phyloP scores from a whole-genome alignment of 2,113 vertebrate species.

The Apus apus region DNA sequence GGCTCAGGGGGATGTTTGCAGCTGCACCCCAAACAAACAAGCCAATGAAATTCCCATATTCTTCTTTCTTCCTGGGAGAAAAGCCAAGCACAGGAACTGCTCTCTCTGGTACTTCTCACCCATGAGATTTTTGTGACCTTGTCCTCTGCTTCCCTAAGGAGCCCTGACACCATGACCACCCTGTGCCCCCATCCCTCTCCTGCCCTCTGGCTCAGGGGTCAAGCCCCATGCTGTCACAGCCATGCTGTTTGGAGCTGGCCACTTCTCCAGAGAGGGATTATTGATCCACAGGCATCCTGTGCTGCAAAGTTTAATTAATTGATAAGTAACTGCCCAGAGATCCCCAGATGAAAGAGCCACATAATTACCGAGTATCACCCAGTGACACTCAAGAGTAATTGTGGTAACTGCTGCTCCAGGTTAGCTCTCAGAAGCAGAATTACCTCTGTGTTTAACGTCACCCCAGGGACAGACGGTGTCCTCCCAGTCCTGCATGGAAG shows the following conservation, averaged over 20 bases:
- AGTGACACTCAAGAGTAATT: conserved; percentile 9
- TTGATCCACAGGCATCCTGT: not conserved
- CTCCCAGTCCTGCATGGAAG: not conserved
- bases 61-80: not conserved
- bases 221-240: not conserved
- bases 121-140: not conserved
- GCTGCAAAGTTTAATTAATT: conserved; percentile 52
- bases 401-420: not conserved
- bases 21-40: not conserved
- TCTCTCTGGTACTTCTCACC: not conserved
- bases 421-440: not conserved
- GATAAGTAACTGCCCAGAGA: conserved; percentile 32
- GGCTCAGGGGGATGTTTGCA: not conserved
- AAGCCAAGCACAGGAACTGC: not conserved
- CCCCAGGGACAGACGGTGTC: not conserved
- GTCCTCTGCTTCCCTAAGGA: not conserved
- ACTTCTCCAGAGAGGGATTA: not conserved
- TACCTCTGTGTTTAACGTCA: not conserved
- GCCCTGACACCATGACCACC: not conserved
- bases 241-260: rapidly evolving
- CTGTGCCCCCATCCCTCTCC: rapidly evolving
- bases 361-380: conserved; percentile 29
- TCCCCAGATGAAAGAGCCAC: conserved; percentile 12
- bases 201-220: not conserved
- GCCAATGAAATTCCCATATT: not conserved